A percentile compares a stretch with the other conserved stretches of the same genome.
Conservation (phyloP, 2,888 invertebrate species). For the Eupithecia exiguata region DNA sequence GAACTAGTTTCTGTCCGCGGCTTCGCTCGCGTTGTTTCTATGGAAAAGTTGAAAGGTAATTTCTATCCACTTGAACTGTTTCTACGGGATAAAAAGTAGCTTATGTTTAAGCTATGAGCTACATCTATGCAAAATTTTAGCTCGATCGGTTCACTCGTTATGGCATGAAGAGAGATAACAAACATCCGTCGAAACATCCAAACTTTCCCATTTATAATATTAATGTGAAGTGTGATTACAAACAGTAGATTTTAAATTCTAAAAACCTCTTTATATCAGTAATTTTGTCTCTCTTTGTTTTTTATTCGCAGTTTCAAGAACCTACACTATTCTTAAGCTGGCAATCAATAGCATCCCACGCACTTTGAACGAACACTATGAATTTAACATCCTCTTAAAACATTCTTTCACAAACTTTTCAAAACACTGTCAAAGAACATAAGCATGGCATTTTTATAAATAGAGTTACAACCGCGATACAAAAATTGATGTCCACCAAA, state of each 20-base stretch:
- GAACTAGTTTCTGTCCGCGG: no score
- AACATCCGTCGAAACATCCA: no score
- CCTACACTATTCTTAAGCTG: background rate
- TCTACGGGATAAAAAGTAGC: no score
- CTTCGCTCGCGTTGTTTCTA: no score
- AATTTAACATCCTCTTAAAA: background rate
- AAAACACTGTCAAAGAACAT: background rate
- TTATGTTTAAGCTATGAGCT: no score
- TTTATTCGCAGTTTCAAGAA: background rate
- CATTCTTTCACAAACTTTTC: background rate
- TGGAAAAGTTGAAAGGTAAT: no score
- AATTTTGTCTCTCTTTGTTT: background rate
- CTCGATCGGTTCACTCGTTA: no score
- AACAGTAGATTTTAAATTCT: background rate
- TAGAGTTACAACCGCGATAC: conserved; percentile 3
- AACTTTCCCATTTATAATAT: no score
- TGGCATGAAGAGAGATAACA: no score
- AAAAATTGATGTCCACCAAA: conserved; percentile 21
- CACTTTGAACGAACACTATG: background rate
- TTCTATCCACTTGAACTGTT: no score
- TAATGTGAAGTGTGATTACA: no score
- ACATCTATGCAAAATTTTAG: no score
- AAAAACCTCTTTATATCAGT: background rate
- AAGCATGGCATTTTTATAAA: background rate
- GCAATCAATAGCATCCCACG: background rate